Evolutionary conservation across 2,888 invertebrate species (phyloP).

Genomic region (Dynastes grantii): DNA sequence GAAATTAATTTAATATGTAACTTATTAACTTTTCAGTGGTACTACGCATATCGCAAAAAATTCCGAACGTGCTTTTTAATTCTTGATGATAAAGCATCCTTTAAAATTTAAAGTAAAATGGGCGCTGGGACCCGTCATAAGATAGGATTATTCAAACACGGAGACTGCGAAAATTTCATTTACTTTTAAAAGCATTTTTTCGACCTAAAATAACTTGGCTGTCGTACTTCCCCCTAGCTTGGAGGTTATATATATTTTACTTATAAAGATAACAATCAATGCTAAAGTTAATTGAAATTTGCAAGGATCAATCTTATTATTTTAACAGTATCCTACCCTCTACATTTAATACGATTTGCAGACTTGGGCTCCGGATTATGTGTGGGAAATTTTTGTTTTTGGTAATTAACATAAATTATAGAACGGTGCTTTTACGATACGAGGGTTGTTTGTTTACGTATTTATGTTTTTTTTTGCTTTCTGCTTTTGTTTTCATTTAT

Average conservation of each 20-base stretch:
- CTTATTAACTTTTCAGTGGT: background rate
- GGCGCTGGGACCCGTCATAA: constrained; percentile 25
- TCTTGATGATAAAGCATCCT: constrained; percentile 17
- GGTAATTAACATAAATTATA: constrained; percentile 22
- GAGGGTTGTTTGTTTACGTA: constrained; percentile 4
- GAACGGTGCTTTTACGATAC: background rate
- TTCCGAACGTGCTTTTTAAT: constrained; percentile 18
- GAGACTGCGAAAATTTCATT: constrained; percentile 32
- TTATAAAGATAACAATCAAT: constrained; percentile 46
- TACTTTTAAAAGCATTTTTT: constrained; percentile 42
- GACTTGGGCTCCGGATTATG: constrained; percentile 15
- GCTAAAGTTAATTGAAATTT: constrained; percentile 46
- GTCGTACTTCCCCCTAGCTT: too few species aligned
- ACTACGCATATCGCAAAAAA: background rate
- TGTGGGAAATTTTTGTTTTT: constrained; percentile 28
- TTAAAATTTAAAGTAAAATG: constrained; percentile 21
- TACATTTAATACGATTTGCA: constrained; percentile 36
- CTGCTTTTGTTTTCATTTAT: too few species aligned
- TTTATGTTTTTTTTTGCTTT: background rate
- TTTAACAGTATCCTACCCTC: constrained; percentile 17
- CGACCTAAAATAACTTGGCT: constrained; percentile 8
- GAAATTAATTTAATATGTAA: too few species aligned
- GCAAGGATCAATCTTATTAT: constrained; percentile 47
- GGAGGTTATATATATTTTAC: constrained; percentile 33
- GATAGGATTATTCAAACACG: constrained; percentile 40